These are phyloP conservation scores for Drosophila prolongata DNA, from an alignment of 2,888 invertebrate species.

Conservation along the genomic window DNA sequence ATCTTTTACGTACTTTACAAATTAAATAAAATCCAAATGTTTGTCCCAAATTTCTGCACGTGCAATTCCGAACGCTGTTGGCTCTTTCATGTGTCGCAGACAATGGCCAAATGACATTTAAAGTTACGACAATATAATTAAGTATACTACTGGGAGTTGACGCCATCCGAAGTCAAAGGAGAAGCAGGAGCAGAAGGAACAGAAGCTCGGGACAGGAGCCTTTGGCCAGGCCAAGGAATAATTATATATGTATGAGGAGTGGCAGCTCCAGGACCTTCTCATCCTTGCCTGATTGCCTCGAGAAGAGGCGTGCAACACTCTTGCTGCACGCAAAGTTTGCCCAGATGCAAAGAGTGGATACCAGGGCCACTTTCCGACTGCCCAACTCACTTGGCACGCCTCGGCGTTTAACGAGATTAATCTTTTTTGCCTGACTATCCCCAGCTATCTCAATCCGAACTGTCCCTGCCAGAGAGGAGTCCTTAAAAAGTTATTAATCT, in stretches of 20 bases:
- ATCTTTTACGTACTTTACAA: too few species aligned
- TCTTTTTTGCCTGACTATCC: slow-evolving; percentile 40
- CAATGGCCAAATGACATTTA: slow-evolving; percentile 78
- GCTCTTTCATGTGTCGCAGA: slow-evolving; percentile 50
- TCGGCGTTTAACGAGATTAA: slow-evolving; percentile 71
- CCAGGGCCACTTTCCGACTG: slow-evolving; percentile 27
- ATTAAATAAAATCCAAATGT: too few species aligned
- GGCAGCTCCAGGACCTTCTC: slow-evolving; percentile 10
- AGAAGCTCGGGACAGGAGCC: slow-evolving; percentile 5
- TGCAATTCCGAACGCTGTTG: slow-evolving; percentile 5
- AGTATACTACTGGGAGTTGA: slow-evolving; percentile 75
- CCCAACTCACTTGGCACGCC: slow-evolving; percentile 57
- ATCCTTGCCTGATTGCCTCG: slow-evolving; percentile 8
- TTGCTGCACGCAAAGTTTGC: slow-evolving; percentile 54
- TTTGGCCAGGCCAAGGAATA: slow-evolving; percentile 58
- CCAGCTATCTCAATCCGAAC: slow-evolving; percentile 1
- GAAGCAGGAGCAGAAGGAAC: slow-evolving; percentile 22
- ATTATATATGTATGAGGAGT: slow-evolving; percentile 58
- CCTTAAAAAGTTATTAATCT: slow-evolving; percentile 70
- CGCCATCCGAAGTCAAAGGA: slow-evolving; percentile 32
- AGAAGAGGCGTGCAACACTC: slow-evolving; percentile 68
- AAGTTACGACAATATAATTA: slow-evolving; percentile 81
- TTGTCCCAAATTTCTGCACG: not conserved
- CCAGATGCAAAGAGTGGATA: slow-evolving; percentile 31
- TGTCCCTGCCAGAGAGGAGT: slow-evolving; percentile 38